Evolutionary conservation across 2,888 invertebrate genomes (phyloP).

Genomic region (Stomorhina lunata): DNA sequence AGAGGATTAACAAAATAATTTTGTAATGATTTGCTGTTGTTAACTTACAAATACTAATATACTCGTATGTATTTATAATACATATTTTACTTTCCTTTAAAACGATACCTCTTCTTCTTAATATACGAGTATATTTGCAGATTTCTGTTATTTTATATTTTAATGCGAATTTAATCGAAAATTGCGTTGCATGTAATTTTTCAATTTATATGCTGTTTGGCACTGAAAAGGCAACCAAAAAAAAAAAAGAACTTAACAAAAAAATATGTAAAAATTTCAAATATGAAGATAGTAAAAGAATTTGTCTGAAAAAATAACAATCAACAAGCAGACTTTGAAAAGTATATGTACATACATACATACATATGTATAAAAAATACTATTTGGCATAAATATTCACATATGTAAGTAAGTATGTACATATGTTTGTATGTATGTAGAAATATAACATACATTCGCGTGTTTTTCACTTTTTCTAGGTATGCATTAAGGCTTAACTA

Average conservation of each 20-base stretch:
- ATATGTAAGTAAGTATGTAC: background rate
- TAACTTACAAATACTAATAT: too few relatives aligned
- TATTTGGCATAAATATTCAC: too few relatives aligned
- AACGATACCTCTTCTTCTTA: slow-evolving; percentile 14
- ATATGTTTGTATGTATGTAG: background rate
- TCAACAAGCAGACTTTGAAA: slow-evolving; percentile 55
- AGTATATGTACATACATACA: background rate
- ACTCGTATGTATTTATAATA: too few relatives aligned
- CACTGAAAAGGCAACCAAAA: slow-evolving; percentile 6
- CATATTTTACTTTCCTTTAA: too few relatives aligned
- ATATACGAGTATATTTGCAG: background rate
- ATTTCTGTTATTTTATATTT: slow-evolving; percentile 2
- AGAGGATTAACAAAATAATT: too few relatives aligned
- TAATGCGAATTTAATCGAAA: slow-evolving; percentile 47
- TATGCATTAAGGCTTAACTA: too few relatives aligned
- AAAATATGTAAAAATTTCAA: slow-evolving; percentile 24
- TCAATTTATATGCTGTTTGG: slow-evolving; percentile 64
- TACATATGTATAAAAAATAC: background rate
- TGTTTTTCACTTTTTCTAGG: too few relatives aligned
- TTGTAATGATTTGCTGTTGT: too few relatives aligned
- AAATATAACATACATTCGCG: too few relatives aligned
- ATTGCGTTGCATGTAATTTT: slow-evolving; percentile 60
- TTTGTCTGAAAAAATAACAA: slow-evolving; percentile 60
- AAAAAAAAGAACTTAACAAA: background rate
- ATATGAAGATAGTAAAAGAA: slow-evolving; percentile 51